Conservation (phyloP, 2,797 vertebrate genomes). For the Cuniculus paca region DNA sequence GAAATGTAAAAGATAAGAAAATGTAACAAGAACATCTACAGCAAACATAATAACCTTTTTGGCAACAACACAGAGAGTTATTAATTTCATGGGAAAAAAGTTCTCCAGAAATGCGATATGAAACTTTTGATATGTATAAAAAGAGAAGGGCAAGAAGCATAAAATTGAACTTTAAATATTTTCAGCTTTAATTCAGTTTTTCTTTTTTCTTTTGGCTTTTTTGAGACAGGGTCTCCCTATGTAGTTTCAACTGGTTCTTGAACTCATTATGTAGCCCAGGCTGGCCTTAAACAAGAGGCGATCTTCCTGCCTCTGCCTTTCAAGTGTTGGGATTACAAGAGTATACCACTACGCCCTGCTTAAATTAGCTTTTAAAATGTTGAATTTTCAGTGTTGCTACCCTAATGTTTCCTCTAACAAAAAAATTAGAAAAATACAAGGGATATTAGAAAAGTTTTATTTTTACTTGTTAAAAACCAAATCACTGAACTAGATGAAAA, state of each 20-base stretch:
- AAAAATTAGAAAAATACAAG: constrained; percentile 54
- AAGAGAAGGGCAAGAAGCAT: not conserved
- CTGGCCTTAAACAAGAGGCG: not conserved
- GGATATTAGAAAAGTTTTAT: constrained; percentile 13
- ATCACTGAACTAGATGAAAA: constrained; percentile 49
- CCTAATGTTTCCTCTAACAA: constrained; percentile 31
- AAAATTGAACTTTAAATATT: constrained; percentile 32
- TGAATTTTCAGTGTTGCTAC: constrained; percentile 43
- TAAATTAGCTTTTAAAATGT: not conserved
- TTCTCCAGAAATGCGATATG: not conserved
- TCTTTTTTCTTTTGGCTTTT: not conserved
- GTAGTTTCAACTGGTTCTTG: not conserved
- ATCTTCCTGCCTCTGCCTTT: not conserved
- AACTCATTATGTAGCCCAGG: not conserved
- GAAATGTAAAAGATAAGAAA: constrained; percentile 36
- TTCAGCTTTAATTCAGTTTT: constrained; percentile 27
- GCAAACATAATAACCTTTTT: not conserved
- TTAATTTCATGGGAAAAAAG: not conserved
- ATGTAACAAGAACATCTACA: not conserved
- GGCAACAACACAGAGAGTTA: not conserved
- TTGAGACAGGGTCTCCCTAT: not conserved
- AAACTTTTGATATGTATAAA: not conserved
- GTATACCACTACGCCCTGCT: not conserved
- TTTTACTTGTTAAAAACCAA: constrained; percentile 67
- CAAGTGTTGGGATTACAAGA: not conserved